Evolutionary conservation across 2,888 invertebrate genomes (phyloP), one percentile per base, ranked within the genome.

Genomic region (Tiliacea citrago): DNA sequence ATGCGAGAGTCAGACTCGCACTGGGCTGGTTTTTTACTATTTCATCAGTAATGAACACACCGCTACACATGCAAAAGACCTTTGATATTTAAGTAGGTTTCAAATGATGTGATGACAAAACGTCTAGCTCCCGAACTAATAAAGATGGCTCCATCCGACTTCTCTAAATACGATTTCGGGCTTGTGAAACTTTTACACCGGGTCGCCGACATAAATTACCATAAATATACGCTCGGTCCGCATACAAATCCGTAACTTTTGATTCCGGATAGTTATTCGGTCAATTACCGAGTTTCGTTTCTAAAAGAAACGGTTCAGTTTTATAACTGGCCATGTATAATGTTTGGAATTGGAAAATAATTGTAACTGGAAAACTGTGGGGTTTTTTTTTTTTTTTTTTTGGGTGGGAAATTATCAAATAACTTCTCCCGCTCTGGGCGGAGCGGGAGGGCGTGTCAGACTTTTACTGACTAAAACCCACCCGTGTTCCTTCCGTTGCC

Each of bases 131-230:
- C 60, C 39, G 42, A 57, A 68, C 80, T 72, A 69, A 68, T 69
- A 79, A 70, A 71, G 77, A 83, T 84, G 81, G 79, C 86, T 88
- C 74, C 80, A 82, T 84, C 85, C 75, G 81, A 83, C 88, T 85
- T 87, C 84, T 88, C 87, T 89, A 89, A 89, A 92, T 91, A 92
- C 89, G 89, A 92, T 91, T 91, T 89, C 81, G 89, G 88, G 86
- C 84, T 89, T 88, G 70, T 75, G 89, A 90, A 92, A 92, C 89
- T 92, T 93, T 92, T 89, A 93, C 91, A 92, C 84, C 90, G 90
- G 91, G 89, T 91, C 90, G 88, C 85, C 84, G 88, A 90, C 88
- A 92, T 93, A 92, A 91, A 93, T 93, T 93, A 90, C 92, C 93
- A 93, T 93, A 93, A 91, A 93, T 92, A 92, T 90, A 84, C 87